phyloP scores from a whole-genome alignment of 2,888 invertebrate species.

The Hirudinaria manillensis region DNA sequence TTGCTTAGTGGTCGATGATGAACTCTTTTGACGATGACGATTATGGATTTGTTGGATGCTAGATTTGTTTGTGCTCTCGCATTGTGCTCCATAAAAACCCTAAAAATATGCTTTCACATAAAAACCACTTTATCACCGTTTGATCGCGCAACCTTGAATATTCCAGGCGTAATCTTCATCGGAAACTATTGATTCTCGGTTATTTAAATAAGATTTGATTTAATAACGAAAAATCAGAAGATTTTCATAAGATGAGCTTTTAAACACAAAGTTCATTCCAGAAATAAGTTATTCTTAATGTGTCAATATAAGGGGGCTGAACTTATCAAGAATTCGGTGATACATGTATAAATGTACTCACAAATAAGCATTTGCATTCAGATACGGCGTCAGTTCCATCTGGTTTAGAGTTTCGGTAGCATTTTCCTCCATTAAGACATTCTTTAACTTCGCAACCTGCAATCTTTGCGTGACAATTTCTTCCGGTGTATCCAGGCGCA shows the following conservation, averaged over 20 bases:
- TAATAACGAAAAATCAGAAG: too few species aligned
- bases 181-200: too few species aligned
- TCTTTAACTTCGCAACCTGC: conserved; percentile 45
- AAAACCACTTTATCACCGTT: not conserved
- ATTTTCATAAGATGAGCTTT: too few species aligned
- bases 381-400: not conserved
- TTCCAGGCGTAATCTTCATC: too few species aligned
- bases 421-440: conserved; percentile 46
- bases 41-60: not conserved
- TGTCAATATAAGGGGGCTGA: too few species aligned
- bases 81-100: conserved; percentile 27
- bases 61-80: conserved; percentile 41
- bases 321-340: not conserved
- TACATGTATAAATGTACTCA: not conserved
- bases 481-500: conserved; percentile 50
- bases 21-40: conserved; percentile 35
- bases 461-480: conserved; percentile 44
- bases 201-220: too few species aligned
- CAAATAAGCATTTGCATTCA: conserved; percentile 4
- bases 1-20: conserved; percentile 52
- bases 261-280: too few species aligned
- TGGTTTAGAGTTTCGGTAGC: conserved; percentile 35
- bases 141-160: too few species aligned
- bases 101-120: not conserved
- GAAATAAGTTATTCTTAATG: too few species aligned